A percentile compares a stretch with the other conserved stretches of the same genome.
Conservation (phyloP, 2,888 invertebrate species). For the Loripinus fragilis region DNA sequence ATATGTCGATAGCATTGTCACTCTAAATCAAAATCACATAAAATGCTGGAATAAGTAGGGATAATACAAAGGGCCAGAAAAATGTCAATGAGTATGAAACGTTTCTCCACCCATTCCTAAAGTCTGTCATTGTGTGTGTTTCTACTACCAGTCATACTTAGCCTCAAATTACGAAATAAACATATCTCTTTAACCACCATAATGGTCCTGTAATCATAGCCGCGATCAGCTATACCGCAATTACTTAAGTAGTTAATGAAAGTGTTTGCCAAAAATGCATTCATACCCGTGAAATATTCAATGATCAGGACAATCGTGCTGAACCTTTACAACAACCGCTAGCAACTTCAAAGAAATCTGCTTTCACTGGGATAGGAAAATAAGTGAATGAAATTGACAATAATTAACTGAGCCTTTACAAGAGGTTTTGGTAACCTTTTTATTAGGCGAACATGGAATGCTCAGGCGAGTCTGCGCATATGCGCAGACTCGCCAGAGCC, state of each 20-base stretch:
- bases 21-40: constrained; percentile 4
- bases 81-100: constrained; percentile 4
- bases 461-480: no score
- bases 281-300: no score
- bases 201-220: background rate
- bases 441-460: no score
- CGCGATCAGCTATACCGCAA: background rate
- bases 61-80: background rate
- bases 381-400: no score
- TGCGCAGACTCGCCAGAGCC: no score
- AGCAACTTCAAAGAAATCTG: background rate
- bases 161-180: constrained; percentile 13
- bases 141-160: background rate
- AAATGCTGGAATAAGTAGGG: background rate
- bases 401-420: no score
- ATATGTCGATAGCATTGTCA: constrained; percentile 5
- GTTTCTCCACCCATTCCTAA: constrained; percentile 6
- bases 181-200: background rate
- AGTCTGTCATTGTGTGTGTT: background rate
- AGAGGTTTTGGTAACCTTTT: no score
- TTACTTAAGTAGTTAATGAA: background rate
- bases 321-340: background rate
- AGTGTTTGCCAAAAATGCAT: background rate
- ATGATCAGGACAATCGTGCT: background rate
- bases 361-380: no score